Evolutionary conservation across 2,797 vertebrate genomes (phyloP).

Genomic region (Mormyrus proboscirostris): DNA sequence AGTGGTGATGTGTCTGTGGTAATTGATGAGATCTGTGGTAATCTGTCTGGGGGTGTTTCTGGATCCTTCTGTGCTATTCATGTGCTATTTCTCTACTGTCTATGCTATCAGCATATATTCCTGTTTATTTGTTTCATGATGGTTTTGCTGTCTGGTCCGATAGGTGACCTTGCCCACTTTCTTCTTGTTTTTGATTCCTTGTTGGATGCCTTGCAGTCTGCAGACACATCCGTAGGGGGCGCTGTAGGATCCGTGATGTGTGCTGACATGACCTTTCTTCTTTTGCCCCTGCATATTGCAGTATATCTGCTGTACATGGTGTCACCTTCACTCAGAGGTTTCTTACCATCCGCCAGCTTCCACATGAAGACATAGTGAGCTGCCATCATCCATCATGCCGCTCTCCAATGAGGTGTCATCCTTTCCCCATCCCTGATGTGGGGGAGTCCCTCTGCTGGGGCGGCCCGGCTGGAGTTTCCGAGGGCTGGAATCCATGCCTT

Average conservation of each 20-base stretch:
- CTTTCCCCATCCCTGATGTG: slow-evolving; percentile 67
- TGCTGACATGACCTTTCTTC: not conserved
- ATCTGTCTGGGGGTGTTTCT: not conserved
- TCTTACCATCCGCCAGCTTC: not conserved
- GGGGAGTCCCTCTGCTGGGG: slow-evolving; percentile 87
- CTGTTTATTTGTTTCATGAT: not conserved
- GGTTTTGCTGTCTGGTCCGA: not conserved
- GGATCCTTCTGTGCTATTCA: not conserved
- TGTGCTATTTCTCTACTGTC: not conserved
- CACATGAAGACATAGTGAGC: not conserved
- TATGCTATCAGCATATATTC: not conserved
- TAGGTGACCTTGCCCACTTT: not conserved
- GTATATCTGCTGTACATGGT: not conserved
- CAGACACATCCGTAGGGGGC: not conserved
- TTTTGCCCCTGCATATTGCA: not conserved
- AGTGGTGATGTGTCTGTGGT: not conserved
- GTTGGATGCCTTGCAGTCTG: not conserved
- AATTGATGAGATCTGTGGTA: not conserved
- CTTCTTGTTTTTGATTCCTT: not conserved
- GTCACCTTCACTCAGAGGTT: not conserved
- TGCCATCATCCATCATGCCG: not conserved
- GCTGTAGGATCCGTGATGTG: not conserved
- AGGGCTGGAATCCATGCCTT: slow-evolving; percentile 86
- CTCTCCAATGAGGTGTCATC: not conserved
- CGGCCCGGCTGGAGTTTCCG: slow-evolving; percentile 71